Percentiles rank a stretch among this genome's conserved stretches.
These are phyloP conservation scores for Bergia puertoricense DNA, from an alignment of 92 coral and sea anemone species.

Conservation along the genomic window DNA sequence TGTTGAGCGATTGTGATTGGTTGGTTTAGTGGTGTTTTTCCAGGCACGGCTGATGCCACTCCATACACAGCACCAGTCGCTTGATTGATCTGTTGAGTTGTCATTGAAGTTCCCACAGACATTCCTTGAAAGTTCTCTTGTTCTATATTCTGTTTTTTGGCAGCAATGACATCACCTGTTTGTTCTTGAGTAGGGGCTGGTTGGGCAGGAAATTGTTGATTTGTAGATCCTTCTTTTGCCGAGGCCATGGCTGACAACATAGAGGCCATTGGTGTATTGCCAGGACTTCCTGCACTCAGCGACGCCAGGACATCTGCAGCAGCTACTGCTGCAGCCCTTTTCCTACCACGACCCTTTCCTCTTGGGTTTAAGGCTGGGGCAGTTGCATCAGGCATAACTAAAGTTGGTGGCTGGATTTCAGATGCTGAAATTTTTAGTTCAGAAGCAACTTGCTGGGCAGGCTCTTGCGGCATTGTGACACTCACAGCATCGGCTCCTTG, in stretches of 20 bases:
- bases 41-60: constrained; percentile 3
- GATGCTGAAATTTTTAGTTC: constrained; percentile 15
- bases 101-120: not conserved
- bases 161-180: not conserved
- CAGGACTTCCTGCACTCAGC: constrained; percentile 73
- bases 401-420: constrained; percentile 16
- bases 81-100: constrained; percentile 16
- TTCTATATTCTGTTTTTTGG: constrained; percentile 22
- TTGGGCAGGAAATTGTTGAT: constrained; percentile 19
- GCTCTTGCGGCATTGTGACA: constrained; percentile 56
- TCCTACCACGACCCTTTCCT: constrained; percentile 71
- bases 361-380: constrained; percentile 42
- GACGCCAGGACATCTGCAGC: constrained; percentile 91
- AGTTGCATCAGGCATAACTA: not conserved
- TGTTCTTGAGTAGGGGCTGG: constrained; percentile 18
- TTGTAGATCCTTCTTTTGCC: not conserved
- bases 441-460: constrained; percentile 21
- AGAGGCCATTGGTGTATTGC: constrained; percentile 86
- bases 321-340: constrained; percentile 71
- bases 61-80: not conserved
- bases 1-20: constrained; percentile 25
- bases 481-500: constrained; percentile 51
- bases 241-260: constrained; percentile 90
- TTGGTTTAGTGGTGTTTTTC: constrained; percentile 29
- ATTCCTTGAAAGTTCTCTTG: constrained; percentile 14